phyloP scores from a whole-genome alignment of 1,140 invertebrate genomes.

The Pseudomyrmex pallidus region DNA sequence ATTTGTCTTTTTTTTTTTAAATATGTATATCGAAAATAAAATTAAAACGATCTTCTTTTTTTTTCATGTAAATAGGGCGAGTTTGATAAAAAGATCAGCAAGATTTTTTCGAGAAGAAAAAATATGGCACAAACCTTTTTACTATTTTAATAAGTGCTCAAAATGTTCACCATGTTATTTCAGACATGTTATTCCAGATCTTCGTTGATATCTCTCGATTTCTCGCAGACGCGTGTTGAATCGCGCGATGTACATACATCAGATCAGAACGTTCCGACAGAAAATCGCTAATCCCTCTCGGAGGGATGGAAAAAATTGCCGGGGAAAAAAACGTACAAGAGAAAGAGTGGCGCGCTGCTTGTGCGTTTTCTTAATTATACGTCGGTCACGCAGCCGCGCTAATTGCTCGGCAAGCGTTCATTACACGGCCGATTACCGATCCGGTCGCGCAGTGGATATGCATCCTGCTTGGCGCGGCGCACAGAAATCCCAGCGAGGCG shows the following conservation, averaged over 20 bases:
- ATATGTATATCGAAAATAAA: no score
- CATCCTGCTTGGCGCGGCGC: background rate
- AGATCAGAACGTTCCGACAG: background rate
- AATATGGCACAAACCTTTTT: no score
- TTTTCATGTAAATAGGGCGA: no score
- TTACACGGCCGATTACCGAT: conserved; percentile 36
- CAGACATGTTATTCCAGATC: no score
- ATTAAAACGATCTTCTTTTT: no score
- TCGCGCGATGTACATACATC: conserved; percentile 19
- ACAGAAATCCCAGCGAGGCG: conserved; percentile 31
- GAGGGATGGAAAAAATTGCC: background rate
- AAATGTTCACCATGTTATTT: no score
- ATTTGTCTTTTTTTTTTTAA: no score
- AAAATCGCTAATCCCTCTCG: conserved; percentile 22
- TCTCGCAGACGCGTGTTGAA: conserved; percentile 32
- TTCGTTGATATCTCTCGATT: background rate
- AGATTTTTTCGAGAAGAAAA: background rate
- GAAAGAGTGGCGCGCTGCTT: background rate
- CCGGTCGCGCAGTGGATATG: background rate
- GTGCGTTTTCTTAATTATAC: conserved; percentile 48
- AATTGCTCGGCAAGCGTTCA: conserved; percentile 50
- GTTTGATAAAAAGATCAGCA: no score
- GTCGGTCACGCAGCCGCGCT: conserved; percentile 4
- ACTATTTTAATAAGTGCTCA: no score
- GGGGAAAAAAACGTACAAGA: background rate